Conservation (phyloP, 1,140 invertebrate genomes). For the Ceratosolen solmsi region DNA sequence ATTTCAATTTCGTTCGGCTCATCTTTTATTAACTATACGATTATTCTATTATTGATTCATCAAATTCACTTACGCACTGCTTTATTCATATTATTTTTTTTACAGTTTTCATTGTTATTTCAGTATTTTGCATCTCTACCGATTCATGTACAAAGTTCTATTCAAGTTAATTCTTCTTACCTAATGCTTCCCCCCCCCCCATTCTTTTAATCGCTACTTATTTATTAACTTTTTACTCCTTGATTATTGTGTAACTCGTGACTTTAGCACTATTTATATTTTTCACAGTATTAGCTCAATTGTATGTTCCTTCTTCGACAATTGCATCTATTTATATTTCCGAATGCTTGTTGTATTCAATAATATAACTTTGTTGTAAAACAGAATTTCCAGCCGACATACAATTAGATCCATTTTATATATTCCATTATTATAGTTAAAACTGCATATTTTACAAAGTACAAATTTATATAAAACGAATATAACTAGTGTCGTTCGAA, state of each 20-base stretch:
- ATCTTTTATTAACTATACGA: conserved; percentile 39
- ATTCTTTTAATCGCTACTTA: conserved; percentile 39
- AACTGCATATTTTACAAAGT: background rate
- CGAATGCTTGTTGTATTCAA: background rate
- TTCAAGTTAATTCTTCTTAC: conserved; percentile 26
- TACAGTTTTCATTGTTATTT: background rate
- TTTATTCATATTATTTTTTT: no score
- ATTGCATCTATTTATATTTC: background rate
- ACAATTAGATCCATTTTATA: no score
- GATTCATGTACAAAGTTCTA: background rate
- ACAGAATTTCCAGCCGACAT: background rate
- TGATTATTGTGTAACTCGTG: background rate
- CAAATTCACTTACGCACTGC: background rate
- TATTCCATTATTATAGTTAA: background rate
- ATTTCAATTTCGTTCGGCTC: no score
- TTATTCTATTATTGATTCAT: conserved; percentile 37
- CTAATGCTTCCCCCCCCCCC: conserved; percentile 21
- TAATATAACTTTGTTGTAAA: background rate
- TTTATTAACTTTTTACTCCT: background rate
- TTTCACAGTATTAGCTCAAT: background rate
- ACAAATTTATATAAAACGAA: no score
- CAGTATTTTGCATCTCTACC: background rate
- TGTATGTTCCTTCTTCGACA: no score
- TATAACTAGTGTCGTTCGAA: no score
- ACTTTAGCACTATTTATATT: background rate